Conservation (phyloP, 2,888 invertebrate species). For the Phyto melanocephala region DNA sequence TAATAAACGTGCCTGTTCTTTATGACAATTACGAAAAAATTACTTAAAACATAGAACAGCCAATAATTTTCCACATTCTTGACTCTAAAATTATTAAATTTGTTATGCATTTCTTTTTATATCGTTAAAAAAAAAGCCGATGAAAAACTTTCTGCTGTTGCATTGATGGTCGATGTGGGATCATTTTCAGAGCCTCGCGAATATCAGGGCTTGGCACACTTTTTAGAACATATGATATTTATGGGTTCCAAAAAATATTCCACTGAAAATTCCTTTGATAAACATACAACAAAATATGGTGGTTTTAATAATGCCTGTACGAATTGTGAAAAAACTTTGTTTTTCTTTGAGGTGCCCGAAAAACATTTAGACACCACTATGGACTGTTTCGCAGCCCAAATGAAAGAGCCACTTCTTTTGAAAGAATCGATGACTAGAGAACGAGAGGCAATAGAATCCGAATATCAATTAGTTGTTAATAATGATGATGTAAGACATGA, state of each 20-base stretch:
- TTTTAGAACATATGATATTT: slow-evolving; percentile 94
- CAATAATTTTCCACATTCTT: no score
- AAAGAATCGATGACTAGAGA: slow-evolving; percentile 91
- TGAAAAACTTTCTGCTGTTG: slow-evolving; percentile 84
- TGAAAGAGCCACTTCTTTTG: slow-evolving; percentile 90
- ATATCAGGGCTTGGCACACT: slow-evolving; percentile 91
- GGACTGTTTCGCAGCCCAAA: slow-evolving; percentile 92
- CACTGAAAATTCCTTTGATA: slow-evolving; percentile 90
- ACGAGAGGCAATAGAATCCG: slow-evolving; percentile 92
- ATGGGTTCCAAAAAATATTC: slow-evolving; percentile 95
- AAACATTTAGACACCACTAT: slow-evolving; percentile 86
- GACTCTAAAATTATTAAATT: no score
- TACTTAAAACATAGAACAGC: no score
- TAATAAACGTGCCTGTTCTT: no score
- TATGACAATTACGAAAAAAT: no score
- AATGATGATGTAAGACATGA: slow-evolving; percentile 88
- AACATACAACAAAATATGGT: slow-evolving; percentile 89
- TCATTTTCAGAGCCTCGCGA: slow-evolving; percentile 87
- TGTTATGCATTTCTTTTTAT: no score
- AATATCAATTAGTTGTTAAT: slow-evolving; percentile 89
- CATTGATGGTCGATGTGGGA: slow-evolving; percentile 87
- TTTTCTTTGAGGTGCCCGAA: slow-evolving; percentile 92
- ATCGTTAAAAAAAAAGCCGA: no score
- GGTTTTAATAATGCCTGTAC: slow-evolving; percentile 93
- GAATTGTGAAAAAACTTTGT: slow-evolving; percentile 91